A percentile compares a stretch with the other conserved stretches of the same genome.
Evolutionary conservation across 2,888 invertebrate species (phyloP).

Genomic region (Theodoxus fluviatilis): DNA sequence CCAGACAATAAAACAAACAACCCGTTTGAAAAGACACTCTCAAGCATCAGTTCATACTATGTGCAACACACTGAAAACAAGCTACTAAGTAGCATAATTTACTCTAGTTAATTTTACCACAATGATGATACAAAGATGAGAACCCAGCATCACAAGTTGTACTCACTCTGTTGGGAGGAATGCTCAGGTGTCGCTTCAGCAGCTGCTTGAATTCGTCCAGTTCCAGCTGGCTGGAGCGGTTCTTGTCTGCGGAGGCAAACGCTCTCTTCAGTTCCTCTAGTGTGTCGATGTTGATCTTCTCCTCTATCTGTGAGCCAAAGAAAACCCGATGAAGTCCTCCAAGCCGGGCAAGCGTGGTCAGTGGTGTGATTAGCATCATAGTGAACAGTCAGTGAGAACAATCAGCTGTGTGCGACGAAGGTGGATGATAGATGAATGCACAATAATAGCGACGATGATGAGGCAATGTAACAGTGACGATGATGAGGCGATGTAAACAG

Average conservation of each 20-base stretch:
- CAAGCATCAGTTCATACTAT: too few relatives aligned
- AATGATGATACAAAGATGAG: neutral
- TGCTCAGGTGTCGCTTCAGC: conserved; percentile 54
- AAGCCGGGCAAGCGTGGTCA: neutral
- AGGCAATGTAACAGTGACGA: too few relatives aligned
- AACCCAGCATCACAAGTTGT: neutral
- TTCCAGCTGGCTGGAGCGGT: conserved; percentile 59
- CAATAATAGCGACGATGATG: too few relatives aligned
- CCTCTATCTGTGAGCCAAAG: conserved; percentile 58
- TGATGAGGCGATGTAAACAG: too few relatives aligned
- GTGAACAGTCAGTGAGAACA: too few relatives aligned
- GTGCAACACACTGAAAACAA: too few relatives aligned
- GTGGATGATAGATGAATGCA: too few relatives aligned
- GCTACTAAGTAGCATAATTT: too few relatives aligned
- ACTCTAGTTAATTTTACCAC: neutral
- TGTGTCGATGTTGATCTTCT: conserved; percentile 63
- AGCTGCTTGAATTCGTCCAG: conserved; percentile 62
- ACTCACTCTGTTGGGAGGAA: conserved; percentile 55
- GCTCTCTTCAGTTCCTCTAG: conserved; percentile 60
- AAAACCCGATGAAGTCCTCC: neutral
- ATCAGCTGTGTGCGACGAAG: too few relatives aligned
- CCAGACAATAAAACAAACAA: too few relatives aligned
- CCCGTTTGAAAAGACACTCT: too few relatives aligned
- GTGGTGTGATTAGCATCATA: too few relatives aligned
- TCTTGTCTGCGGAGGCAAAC: conserved; percentile 59